phyloP scores from a whole-genome alignment of 2,888 invertebrate genomes.

The Ametastegia equiseti region DNA sequence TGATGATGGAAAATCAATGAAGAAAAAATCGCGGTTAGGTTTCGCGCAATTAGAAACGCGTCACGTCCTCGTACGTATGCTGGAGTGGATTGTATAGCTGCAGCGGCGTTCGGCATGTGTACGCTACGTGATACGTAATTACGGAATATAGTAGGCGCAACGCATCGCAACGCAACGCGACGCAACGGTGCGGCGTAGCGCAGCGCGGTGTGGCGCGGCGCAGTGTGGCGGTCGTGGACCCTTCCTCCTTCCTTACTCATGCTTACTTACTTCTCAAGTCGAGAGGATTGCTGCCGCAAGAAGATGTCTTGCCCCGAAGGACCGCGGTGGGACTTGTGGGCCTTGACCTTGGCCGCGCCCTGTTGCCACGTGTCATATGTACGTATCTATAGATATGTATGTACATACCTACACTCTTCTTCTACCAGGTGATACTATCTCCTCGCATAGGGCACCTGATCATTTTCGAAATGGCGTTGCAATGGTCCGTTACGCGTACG shows the following conservation, averaged over 20 bases:
- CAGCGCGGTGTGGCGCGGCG: conserved; percentile 32
- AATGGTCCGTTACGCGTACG: too few species aligned
- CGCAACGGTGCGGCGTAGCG: too few species aligned
- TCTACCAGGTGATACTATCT: too few species aligned
- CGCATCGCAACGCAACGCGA: too few species aligned
- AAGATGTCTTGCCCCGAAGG: conserved; percentile 32
- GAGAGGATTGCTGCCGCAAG: conserved; percentile 39
- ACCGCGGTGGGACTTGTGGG: conserved; percentile 43
- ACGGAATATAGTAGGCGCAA: conserved; percentile 46
- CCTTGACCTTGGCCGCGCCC: conserved; percentile 47
- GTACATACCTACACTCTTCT: too few species aligned
- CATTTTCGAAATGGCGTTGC: too few species aligned
- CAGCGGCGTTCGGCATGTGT: neutral
- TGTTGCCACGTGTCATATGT: conserved; percentile 46
- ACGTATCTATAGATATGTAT: conserved; percentile 5
- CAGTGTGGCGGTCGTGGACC: conserved; percentile 43
- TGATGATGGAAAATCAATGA: too few species aligned
- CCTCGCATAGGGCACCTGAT: too few species aligned
- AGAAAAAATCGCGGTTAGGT: neutral
- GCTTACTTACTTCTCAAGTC: too few species aligned
- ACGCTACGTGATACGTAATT: conserved; percentile 38
- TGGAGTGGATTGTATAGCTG: conserved; percentile 6
- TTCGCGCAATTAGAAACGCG: conserved; percentile 9
- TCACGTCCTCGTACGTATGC: neutral
- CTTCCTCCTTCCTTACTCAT: too few species aligned